Conservation (phyloP, 2,113 vertebrate genomes). For the Tauraco erythrolophus region DNA sequence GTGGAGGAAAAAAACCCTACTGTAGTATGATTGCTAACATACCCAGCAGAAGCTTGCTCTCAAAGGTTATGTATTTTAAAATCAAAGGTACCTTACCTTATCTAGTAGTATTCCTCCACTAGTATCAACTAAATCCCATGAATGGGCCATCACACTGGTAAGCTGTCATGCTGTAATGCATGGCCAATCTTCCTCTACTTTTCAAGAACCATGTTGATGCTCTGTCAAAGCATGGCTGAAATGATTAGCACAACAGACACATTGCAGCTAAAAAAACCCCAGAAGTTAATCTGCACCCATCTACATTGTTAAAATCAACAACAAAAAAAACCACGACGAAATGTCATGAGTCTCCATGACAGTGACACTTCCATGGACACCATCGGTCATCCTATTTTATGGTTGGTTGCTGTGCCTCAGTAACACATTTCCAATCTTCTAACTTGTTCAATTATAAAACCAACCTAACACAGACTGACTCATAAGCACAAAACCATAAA, state of each 20-base stretch:
- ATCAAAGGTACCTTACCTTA: not conserved
- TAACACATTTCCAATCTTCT: not conserved
- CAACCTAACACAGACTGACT: not conserved
- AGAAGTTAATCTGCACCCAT: not conserved
- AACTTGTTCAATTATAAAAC: not conserved
- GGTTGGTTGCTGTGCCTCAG: not conserved
- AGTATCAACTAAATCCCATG: not conserved
- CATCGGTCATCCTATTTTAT: not conserved
- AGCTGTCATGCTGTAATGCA: accelerated
- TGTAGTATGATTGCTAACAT: not conserved
- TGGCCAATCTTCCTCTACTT: not conserved
- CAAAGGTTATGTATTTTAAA: not conserved
- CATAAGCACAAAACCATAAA: not conserved
- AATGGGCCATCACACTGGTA: not conserved
- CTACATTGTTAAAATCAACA: not conserved
- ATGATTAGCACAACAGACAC: not conserved
- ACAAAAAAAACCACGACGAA: not conserved
- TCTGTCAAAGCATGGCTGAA: not conserved
- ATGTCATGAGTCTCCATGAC: not conserved
- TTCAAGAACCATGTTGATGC: not conserved
- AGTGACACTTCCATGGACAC: not conserved
- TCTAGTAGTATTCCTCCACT: not conserved
- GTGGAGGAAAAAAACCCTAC: not conserved
- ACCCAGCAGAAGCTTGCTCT: not conserved
- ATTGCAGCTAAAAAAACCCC: not conserved